A percentile compares a stretch with the other conserved stretches of the same genome.
Evolutionary conservation across 1,140 invertebrate genomes (phyloP).

Genomic region (Dreissena rostriformis): DNA sequence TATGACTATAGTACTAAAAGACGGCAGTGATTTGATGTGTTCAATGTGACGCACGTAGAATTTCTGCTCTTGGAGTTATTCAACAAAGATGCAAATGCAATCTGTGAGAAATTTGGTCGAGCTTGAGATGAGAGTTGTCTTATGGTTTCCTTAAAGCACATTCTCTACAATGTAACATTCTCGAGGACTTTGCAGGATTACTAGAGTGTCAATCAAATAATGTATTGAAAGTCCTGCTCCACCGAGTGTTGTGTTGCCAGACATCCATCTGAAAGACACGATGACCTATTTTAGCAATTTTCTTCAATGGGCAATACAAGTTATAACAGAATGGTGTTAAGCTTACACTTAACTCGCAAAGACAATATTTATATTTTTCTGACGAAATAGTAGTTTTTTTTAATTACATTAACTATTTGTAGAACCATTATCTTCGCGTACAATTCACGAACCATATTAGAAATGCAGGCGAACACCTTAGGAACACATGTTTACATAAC

Average conservation of each 20-base stretch:
- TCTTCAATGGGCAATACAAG: no score
- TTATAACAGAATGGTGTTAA: no score
- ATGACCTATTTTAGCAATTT: slow-evolving; percentile 20
- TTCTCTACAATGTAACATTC: slow-evolving; percentile 7
- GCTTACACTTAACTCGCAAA: no score
- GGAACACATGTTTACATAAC: no score
- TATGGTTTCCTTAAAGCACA: not conserved
- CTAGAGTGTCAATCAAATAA: not conserved
- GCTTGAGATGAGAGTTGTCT: not conserved
- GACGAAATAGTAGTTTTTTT: no score
- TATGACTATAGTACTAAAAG: slow-evolving; percentile 17
- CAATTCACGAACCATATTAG: no score
- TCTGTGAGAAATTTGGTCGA: slow-evolving; percentile 6
- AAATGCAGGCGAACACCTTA: no score
- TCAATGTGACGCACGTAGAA: slow-evolving; percentile 9
- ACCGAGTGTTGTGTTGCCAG: slow-evolving; percentile 3
- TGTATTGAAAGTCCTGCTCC: not conserved
- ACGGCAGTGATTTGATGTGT: slow-evolving; percentile 28
- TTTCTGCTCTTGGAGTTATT: slow-evolving; percentile 21
- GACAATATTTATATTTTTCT: no score
- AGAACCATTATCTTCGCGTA: no score
- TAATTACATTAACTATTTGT: no score
- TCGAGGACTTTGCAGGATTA: not conserved
- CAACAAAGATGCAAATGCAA: slow-evolving; percentile 1
- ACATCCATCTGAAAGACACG: slow-evolving; percentile 36